Evolutionary conservation across 2,888 invertebrate genomes (phyloP), one percentile per base, ranked within the genome.

Genomic region (Flabesymbios commensalis): DNA sequence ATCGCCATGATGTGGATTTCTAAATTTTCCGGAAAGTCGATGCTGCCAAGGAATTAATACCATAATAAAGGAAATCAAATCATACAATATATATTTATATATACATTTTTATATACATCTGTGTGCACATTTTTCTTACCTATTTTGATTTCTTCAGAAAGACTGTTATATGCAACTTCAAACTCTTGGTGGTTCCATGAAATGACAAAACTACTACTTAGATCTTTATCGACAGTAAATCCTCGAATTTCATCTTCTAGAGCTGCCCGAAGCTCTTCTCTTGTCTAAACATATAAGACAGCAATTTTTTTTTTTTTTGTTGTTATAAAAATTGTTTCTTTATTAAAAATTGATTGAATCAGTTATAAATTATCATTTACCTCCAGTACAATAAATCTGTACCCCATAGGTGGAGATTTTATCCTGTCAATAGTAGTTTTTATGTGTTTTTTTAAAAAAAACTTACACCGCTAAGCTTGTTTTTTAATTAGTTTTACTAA

Each of bases 181-280:
- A 98, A 93, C 84, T 99, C 99, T 42, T 92, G 89, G 85, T 98
- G 94, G 86, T 99, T 99, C 99, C 99, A 99, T 0, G 96, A 93
- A 47, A 87, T 87, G n/a, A 80, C 74, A 24, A 91, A 90, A 55
- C 76, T 80, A 22, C 83, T 80, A 31, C 84, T 81, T 68, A 94
- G 87, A 77, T 98, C 97, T 67, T 93, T 89, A 84, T 97, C 97
- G 3, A 90, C 89, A 0, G 88, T 88, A 83, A 99, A 94, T 60
- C 92, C 90, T 47, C 95, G 87, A 56, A 97, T 88, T 83, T 99
- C 98, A 80, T 91, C 93, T 79, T 97, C 95, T 65, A 99, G 85
- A 1, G 93, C 91, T 78, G 91, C 91, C 67, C 94, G 87, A 57
- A 99, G 85, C 81, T 99, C 98, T 83, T 97, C 97, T 53, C 98